Conservation (phyloP, 2,797 vertebrate genomes). For the Harpagifer antarcticus region DNA sequence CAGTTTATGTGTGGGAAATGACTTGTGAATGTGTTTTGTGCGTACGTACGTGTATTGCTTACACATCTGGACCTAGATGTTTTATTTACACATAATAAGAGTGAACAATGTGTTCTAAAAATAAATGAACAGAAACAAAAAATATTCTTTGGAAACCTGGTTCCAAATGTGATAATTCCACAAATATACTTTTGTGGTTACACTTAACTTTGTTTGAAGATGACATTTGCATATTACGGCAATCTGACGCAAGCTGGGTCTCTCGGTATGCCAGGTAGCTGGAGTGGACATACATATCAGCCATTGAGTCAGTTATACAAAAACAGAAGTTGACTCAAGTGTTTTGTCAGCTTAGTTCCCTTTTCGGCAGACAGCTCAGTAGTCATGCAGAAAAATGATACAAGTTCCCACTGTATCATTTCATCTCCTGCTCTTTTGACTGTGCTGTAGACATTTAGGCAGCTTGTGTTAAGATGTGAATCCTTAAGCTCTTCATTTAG, state of each 20-base stretch:
- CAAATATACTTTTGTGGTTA: background rate
- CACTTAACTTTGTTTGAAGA: background rate
- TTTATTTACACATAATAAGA: background rate
- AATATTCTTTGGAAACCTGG: background rate
- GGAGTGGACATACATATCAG: background rate
- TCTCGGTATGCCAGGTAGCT: background rate
- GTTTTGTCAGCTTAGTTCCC: conserved; percentile 39
- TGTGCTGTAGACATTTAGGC: background rate
- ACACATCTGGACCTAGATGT: background rate
- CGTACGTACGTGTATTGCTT: too few species aligned
- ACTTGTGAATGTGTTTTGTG: background rate
- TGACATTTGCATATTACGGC: background rate
- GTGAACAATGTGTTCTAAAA: background rate
- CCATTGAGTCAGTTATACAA: background rate
- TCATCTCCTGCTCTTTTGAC: conserved; percentile 15
- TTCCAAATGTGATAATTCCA: background rate
- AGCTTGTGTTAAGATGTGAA: conserved; percentile 30
- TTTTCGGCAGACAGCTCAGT: conserved; percentile 15
- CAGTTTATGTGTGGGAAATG: background rate
- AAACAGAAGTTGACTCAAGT: conserved; percentile 46
- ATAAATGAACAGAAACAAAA: background rate
- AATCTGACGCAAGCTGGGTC: background rate
- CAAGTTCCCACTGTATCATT: conserved; percentile 19
- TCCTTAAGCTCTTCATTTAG: conserved; percentile 55
- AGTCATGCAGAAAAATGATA: conserved; percentile 13